Percentiles rank a stretch among this genome's conserved stretches.
Evolutionary conservation across 2,797 vertebrate species (phyloP).

Genomic region (Rhodeus uyekii): DNA sequence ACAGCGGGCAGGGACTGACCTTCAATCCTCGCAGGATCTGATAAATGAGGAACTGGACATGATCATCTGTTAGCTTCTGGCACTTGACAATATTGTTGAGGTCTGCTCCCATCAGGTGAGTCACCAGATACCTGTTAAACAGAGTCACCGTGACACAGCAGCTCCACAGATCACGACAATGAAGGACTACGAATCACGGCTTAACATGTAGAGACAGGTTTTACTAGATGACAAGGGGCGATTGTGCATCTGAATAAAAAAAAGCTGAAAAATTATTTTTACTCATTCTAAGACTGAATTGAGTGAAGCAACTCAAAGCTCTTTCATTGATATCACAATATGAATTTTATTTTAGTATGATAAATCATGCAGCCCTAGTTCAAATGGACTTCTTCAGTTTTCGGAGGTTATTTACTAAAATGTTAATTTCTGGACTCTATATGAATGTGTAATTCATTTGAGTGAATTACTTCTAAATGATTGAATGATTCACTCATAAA

Average conservation of each 20-base stretch:
- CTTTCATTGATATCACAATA: background rate
- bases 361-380: too few species aligned
- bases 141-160: slow-evolving; percentile 23
- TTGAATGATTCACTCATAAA: too few species aligned
- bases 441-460: too few species aligned
- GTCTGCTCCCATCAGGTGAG: slow-evolving; percentile 98
- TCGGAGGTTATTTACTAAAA: too few species aligned
- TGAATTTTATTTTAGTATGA: too few species aligned
- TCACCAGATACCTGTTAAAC: slow-evolving; percentile 90
- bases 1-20: slow-evolving; percentile 68
- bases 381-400: too few species aligned
- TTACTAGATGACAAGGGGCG: background rate
- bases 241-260: background rate
- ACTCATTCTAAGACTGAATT: too few species aligned
- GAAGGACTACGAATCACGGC: background rate
- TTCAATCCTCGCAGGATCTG: slow-evolving; percentile 96
- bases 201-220: too few species aligned
- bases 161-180: background rate
- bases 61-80: slow-evolving; percentile 98
- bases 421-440: too few species aligned
- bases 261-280: background rate
- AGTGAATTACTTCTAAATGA: too few species aligned
- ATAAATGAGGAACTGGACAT: slow-evolving; percentile 99
- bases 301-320: background rate
- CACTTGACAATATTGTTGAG: slow-evolving; percentile 99